Evolutionary conservation across 2,888 invertebrate genomes (phyloP).

Genomic region (Tortrix viridana): DNA sequence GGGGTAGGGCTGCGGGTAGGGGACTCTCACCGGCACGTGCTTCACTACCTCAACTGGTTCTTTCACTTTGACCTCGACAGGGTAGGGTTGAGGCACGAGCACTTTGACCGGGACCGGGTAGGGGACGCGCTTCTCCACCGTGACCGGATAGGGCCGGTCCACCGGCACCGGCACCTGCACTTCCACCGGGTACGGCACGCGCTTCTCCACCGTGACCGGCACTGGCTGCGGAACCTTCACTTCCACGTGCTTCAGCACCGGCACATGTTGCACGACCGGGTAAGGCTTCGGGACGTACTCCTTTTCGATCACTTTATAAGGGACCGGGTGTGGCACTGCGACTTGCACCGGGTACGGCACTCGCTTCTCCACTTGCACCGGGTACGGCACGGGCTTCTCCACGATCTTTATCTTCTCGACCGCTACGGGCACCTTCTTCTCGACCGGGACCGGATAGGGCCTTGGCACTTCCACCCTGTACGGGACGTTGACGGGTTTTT

Average conservation of each 20-base stretch:
- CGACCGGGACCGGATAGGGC: constrained; percentile 77
- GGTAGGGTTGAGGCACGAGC: constrained; percentile 74
- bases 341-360: constrained; percentile 76
- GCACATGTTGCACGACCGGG: constrained; percentile 74
- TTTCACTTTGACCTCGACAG: constrained; percentile 74
- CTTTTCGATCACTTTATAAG: constrained; percentile 79
- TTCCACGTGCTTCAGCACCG: constrained; percentile 68
- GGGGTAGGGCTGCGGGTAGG: constrained; percentile 77
- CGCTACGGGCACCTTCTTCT: constrained; percentile 70
- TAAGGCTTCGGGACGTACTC: constrained; percentile 79
- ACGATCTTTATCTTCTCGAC: constrained; percentile 67
- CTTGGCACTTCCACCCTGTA: constrained; percentile 83
- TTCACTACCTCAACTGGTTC: constrained; percentile 74
- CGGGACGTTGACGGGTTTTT: constrained; percentile 80
- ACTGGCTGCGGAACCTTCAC: constrained; percentile 74
- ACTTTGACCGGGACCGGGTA: constrained; percentile 74
- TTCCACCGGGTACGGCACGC: constrained; percentile 72
- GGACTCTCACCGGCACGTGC: constrained; percentile 71
- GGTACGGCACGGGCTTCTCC: constrained; percentile 64
- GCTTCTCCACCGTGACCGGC: constrained; percentile 69
- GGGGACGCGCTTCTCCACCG: constrained; percentile 74
- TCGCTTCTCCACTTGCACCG: constrained; percentile 75
- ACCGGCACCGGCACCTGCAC: constrained; percentile 65
- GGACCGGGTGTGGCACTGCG: constrained; percentile 76
- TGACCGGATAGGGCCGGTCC: constrained; percentile 70